Percentiles rank a stretch among this genome's conserved stretches.
These are phyloP conservation scores for Ornithoptera priamus DNA, from an alignment of 2,888 invertebrate genomes.

Conservation along the genomic window DNA sequence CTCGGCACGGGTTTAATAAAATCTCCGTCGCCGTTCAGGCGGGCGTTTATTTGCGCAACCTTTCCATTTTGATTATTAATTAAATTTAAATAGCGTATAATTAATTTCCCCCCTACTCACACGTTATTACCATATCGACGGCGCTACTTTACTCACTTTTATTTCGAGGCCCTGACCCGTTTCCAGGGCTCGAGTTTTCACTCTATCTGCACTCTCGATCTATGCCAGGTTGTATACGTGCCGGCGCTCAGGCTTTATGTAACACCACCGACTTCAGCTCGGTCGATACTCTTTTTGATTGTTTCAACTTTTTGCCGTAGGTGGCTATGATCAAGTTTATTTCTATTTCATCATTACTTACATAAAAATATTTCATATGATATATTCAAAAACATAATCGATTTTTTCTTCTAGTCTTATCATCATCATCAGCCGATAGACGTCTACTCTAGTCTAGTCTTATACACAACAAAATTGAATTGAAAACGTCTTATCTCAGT, in stretches of 20 bases:
- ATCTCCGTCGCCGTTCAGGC: slow-evolving; percentile 31
- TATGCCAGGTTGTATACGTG: slow-evolving; percentile 56
- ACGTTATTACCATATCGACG: slow-evolving; percentile 32
- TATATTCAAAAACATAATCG: too few species aligned
- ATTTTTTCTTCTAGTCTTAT: too few species aligned
- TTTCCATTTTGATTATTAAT: slow-evolving; percentile 39
- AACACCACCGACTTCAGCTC: slow-evolving; percentile 59
- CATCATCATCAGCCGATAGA: too few species aligned
- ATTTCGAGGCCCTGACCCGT: slow-evolving; percentile 58
- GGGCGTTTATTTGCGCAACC: slow-evolving; percentile 35
- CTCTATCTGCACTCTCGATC: slow-evolving; percentile 61
- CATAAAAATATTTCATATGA: not conserved
- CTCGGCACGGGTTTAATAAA: slow-evolving; percentile 15
- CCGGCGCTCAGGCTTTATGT: slow-evolving; percentile 49
- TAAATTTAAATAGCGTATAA: slow-evolving; percentile 38
- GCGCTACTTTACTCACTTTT: slow-evolving; percentile 23
- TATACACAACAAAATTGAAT: too few species aligned
- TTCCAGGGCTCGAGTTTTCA: slow-evolving; percentile 57
- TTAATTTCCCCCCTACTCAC: slow-evolving; percentile 36
- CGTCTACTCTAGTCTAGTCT: too few species aligned
- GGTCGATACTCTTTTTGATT: slow-evolving; percentile 45
- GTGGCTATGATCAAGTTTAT: slow-evolving; percentile 14
- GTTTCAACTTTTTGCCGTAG: slow-evolving; percentile 27
- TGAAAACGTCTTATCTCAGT: too few species aligned
- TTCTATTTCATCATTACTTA: not conserved